phyloP scores from a whole-genome alignment of 1,140 invertebrate species.

The Argopecten irradians region DNA sequence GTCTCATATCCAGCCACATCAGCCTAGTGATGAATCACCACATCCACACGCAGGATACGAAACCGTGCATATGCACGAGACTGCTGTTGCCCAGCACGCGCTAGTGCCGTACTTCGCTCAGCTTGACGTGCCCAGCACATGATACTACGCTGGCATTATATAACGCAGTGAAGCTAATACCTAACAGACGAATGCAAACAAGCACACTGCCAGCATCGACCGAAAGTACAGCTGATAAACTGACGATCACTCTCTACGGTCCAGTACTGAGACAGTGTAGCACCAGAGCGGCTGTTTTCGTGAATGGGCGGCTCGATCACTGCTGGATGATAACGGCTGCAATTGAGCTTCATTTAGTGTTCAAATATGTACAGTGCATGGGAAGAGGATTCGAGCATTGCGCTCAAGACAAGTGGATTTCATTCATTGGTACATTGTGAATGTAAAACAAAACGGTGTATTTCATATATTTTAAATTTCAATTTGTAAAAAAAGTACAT shows the following conservation, averaged over 20 bases:
- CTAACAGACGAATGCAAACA: neutral
- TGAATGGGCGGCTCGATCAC: neutral
- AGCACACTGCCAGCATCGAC: neutral
- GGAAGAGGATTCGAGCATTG: neutral
- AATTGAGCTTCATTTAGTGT: neutral
- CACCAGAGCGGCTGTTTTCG: neutral
- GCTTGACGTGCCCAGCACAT: neutral
- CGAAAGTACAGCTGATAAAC: neutral
- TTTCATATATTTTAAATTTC: neutral
- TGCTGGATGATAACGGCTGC: neutral
- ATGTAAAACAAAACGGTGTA: neutral
- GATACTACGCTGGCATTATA: neutral
- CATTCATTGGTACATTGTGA: neutral
- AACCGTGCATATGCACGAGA: neutral
- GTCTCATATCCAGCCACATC: neutral
- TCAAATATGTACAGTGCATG: neutral
- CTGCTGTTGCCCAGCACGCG: neutral
- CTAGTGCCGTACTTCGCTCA: neutral
- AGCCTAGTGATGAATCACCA: neutral
- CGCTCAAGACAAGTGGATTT: neutral
- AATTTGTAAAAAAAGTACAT: neutral
- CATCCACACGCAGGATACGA: neutral
- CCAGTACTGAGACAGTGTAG: neutral
- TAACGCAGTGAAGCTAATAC: neutral
- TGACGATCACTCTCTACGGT: neutral